Evolutionary conservation across 2,888 invertebrate genomes (phyloP), one percentile per base, ranked within the genome.

Genomic region (Cataglyphis albicans): DNA sequence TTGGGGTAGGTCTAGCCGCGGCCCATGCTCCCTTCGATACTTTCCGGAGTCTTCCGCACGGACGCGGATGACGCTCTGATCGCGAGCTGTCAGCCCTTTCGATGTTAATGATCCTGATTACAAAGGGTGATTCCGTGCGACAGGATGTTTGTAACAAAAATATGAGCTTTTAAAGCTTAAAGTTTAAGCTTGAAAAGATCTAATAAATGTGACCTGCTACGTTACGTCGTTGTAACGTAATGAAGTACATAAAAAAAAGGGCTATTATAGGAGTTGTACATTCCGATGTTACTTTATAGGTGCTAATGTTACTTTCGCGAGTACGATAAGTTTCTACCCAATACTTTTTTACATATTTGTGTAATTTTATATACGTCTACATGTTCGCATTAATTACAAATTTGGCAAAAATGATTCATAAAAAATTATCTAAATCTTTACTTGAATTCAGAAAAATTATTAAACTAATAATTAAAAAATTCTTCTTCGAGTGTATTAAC

Each of bases 1-100:
- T 89, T 89, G 86, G 80, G 84, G 82, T 84, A 88, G 89, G 85
- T 89, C 85, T 80, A 73, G 29, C 61, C 82, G 67, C 68, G 68
- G 72, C 55, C 83, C 81, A 68, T 65, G 57, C 80, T 32, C 78
- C 67, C 83, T 83, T 38, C 61, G 48, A n/a, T 65, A 80, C 57
- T 44, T 81, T 61, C 78, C 48, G 63, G 80, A 70, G 63, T 70
- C 25, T 80, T 80, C 70, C 78, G 59, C 78, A 80, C 78, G 78
- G 70, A 78, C 44, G 78, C 78, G 68, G 68, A 70, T 70, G 55
- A 67, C 29, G 76, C 67, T 76, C 67, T 5, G 70, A 80, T 80
- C 70, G 78, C 59, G 59, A 67, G 70, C 59, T 59, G 57, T 78
- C 32, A 68, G 48, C 68, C 78, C 78, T 35, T 32, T 80, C 70